Evolutionary conservation across 2,113 vertebrate genomes (phyloP).

Genomic region (Antennarius striatus): DNA sequence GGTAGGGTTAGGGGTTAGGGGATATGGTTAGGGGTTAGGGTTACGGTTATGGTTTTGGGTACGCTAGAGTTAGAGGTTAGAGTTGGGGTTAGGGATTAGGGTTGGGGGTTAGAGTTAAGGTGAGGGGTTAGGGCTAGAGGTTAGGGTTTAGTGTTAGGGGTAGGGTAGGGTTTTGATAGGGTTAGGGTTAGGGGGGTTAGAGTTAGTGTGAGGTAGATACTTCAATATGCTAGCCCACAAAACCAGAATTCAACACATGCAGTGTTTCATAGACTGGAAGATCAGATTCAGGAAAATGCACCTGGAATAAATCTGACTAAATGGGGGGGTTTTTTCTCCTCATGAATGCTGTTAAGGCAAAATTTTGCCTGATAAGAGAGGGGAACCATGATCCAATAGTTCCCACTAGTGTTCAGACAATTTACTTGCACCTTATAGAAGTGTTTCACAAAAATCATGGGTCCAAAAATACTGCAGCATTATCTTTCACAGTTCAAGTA

Average conservation of each 20-base stretch:
- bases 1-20: no score
- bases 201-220: no score
- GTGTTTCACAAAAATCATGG: background rate
- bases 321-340: background rate
- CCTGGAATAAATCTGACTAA: conserved; percentile 17
- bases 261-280: conserved; percentile 2
- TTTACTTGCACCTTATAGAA: background rate
- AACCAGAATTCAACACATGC: conserved; percentile 5
- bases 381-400: conserved; percentile 44
- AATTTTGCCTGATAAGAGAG: background rate
- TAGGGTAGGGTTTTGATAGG: no score
- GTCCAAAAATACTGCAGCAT: conserved; percentile 5
- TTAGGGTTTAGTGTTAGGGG: no score
- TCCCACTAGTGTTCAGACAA: conserved; percentile 62
- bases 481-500: conserved; percentile 45
- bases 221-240: no score
- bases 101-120: no score
- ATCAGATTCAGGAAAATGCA: conserved; percentile 17
- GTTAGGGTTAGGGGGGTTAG: no score
- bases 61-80: no score
- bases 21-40: no score
- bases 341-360: background rate
- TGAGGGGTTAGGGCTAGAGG: no score
- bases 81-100: no score
- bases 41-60: no score